Percentiles rank a stretch among this genome's conserved stretches.
Evolutionary conservation across 2,113 vertebrate genomes (phyloP).

Genomic region (Corythaeola cristata): DNA sequence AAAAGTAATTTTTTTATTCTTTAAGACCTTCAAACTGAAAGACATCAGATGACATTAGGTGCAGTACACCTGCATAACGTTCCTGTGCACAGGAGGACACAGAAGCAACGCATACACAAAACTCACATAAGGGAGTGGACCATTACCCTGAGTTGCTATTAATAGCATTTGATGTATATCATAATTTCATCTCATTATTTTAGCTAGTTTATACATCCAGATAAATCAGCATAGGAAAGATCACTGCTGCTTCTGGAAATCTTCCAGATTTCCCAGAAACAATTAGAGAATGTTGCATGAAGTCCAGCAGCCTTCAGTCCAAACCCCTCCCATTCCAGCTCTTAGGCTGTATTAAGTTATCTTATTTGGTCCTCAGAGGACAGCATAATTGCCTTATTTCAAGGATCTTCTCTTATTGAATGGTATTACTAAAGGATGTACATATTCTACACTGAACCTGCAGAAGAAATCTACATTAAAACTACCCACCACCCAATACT

Average conservation of each 20-base stretch:
- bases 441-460: background rate
- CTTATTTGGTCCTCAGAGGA: background rate
- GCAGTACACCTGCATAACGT: too few species aligned
- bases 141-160: background rate
- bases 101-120: background rate
- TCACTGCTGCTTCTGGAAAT: background rate
- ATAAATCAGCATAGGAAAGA: background rate
- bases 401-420: background rate
- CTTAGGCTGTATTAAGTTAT: background rate
- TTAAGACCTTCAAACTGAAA: background rate
- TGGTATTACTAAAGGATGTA: background rate
- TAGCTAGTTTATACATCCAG: background rate
- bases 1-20: background rate
- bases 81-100: background rate
- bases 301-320: background rate
- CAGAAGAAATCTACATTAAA: background rate
- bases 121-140: rapidly evolving
- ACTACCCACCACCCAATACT: background rate
- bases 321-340: background rate
- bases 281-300: background rate
- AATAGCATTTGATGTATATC: background rate
- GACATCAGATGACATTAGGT: background rate
- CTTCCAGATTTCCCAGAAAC: background rate
- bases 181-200: background rate
- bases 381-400: background rate